Base-by-base conservation (phyloP, 1,140 invertebrate species). In the Bombus impatiens region DNA sequence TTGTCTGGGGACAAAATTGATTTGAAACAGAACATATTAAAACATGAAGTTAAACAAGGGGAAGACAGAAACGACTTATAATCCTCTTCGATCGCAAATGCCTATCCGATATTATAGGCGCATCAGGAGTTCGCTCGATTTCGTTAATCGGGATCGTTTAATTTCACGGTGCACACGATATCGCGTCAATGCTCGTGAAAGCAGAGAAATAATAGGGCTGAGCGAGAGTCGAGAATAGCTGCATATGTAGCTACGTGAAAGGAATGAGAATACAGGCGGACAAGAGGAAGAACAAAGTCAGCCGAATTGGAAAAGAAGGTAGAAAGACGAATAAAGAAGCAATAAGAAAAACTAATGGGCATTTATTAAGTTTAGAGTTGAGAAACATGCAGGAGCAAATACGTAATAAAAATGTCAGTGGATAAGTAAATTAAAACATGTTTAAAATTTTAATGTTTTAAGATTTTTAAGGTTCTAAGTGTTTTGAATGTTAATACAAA, bases 81-180 rank as follows among this genome's bases (percentile, higher is more conserved):
- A 47, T 47, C 44, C 44, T 47, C 15, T 5, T 6, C 5, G 47
- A 53, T 53, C 25, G 67, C 32, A n/a, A 28, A 53, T 37, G 25
- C 67, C 32, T 80, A 53, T 35, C 42, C 78, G 40, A 80, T 71
- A 80, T 53, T 80, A 71, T 32, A n/a, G 32, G 8, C 35, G 28
- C 65, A 25, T 67, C 32, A 12, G 35, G 35, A 18, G 35, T 32
- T n/a, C 62, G 76, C 59, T 68, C 59, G 65, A 88, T 84, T 87
- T 84, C 80, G 85, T 87, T 88, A 87, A 88, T 84, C 80, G 70
- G 25, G 70, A 83, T 68, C 80, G 70, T 88, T 88, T 88, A 88
- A 87, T 87, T 88, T 88, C 87, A 70, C 70, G 80, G 71, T 32
- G 12, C n/a, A 47, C 25, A 42, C 44, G 37, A 22, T 53, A 53